Evolutionary conservation across 2,113 vertebrate genomes (phyloP).

Genomic region (Leucopsar rothschildi): DNA sequence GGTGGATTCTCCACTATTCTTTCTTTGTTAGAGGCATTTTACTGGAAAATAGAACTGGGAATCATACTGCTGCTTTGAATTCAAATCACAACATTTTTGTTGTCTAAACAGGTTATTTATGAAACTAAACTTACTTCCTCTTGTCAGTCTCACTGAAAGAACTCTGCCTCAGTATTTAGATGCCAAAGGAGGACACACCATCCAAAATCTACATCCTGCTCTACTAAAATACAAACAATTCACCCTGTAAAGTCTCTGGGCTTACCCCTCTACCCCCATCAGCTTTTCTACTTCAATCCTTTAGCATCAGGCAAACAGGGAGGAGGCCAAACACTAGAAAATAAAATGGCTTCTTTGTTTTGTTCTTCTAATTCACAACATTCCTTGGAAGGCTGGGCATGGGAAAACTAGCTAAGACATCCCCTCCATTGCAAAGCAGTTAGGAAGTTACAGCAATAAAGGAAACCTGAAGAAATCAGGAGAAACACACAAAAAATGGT

Average conservation of each 20-base stretch:
- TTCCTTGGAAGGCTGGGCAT: neutral
- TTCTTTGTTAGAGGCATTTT: neutral
- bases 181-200: neutral
- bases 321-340: neutral
- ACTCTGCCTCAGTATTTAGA: neutral
- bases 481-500: neutral
- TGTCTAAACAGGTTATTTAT: neutral
- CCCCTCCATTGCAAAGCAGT: neutral
- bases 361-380: neutral
- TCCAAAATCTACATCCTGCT: neutral
- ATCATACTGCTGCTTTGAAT: neutral
- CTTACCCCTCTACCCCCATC: neutral
- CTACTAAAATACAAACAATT: neutral
- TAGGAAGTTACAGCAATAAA: neutral
- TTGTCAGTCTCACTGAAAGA: neutral
- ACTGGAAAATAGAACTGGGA: neutral
- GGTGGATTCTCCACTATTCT: neutral
- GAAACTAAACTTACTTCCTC: neutral
- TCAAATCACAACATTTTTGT: neutral
- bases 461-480: neutral
- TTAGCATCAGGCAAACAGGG: neutral
- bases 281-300: neutral
- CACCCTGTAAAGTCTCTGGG: neutral
- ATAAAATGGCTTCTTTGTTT: neutral
- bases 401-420: neutral